phyloP scores from a whole-genome alignment of 2,797 vertebrate species.

The Anableps anableps region DNA sequence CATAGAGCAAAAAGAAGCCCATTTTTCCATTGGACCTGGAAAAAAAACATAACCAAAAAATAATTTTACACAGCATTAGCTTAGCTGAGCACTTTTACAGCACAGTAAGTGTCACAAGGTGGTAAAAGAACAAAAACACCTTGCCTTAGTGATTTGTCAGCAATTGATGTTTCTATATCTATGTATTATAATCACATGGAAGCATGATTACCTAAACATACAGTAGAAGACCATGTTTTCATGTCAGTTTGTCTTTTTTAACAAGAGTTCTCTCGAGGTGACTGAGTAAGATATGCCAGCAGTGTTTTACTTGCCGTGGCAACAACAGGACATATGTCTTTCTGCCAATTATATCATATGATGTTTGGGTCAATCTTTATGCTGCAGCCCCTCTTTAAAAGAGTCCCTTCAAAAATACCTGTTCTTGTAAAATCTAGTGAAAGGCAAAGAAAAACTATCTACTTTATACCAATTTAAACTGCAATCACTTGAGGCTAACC shows the following conservation, averaged over 20 bases:
- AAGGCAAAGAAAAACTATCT: conserved; percentile 22
- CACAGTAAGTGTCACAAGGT: neutral
- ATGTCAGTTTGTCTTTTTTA: neutral
- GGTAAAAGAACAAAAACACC: neutral
- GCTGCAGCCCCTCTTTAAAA: neutral
- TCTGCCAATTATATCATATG: neutral
- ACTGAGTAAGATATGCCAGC: neutral
- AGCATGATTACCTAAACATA: neutral
- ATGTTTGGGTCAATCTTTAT: neutral
- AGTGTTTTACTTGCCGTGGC: neutral
- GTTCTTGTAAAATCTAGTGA: conserved; percentile 23
- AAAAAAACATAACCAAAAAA: conserved; percentile 64
- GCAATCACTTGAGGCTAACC: conserved; percentile 43
- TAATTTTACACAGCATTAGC: conserved; percentile 30
- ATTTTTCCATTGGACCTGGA: conserved; percentile 52
- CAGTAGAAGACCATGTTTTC: conserved; percentile 3
- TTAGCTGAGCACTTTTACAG: conserved; percentile 31
- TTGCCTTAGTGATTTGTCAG: conserved; percentile 15
- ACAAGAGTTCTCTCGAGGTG: neutral
- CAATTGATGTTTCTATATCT: conserved; percentile 10
- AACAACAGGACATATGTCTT: neutral
- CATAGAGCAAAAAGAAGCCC: conserved; percentile 20
- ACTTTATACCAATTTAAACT: conserved; percentile 55
- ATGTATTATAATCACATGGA: neutral
- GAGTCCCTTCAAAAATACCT: neutral